Evolutionary conservation across 2,797 vertebrate species (phyloP).

Genomic region (Otolemur crassicaudatus): DNA sequence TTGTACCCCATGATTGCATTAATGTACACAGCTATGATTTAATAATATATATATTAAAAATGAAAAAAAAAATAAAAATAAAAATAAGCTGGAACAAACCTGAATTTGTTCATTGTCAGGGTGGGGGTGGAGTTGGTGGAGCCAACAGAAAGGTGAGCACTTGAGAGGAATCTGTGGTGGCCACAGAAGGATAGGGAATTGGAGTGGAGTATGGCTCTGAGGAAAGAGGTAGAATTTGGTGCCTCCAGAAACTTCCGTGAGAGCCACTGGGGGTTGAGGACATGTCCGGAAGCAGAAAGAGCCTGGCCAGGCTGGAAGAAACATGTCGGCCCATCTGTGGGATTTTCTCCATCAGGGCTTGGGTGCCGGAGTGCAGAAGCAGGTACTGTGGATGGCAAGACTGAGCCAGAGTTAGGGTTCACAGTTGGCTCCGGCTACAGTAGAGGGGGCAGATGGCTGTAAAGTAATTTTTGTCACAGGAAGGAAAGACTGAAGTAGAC

Average conservation of each 20-base stretch:
- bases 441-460: background rate
- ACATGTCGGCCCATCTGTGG: fast-evolving
- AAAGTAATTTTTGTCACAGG: background rate
- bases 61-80: too few species aligned
- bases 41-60: too few species aligned
- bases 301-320: background rate
- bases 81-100: background rate
- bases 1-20: too few species aligned
- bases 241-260: background rate
- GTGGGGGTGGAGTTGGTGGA: background rate
- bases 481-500: background rate
- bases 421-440: background rate
- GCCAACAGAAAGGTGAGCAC: background rate
- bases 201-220: background rate
- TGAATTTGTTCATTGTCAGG: background rate
- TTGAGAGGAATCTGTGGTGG: background rate
- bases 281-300: background rate
- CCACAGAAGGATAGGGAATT: background rate
- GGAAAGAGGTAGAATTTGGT: background rate
- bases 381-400: background rate
- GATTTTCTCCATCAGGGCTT: background rate
- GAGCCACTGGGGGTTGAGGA: background rate
- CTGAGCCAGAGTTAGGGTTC: background rate
- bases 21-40: too few species aligned
- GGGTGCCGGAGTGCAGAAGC: background rate